Percentiles rank a stretch among this genome's conserved stretches.
Conservation (phyloP, 2,113 vertebrate genomes). For the Apistogramma diplotaenia region DNA sequence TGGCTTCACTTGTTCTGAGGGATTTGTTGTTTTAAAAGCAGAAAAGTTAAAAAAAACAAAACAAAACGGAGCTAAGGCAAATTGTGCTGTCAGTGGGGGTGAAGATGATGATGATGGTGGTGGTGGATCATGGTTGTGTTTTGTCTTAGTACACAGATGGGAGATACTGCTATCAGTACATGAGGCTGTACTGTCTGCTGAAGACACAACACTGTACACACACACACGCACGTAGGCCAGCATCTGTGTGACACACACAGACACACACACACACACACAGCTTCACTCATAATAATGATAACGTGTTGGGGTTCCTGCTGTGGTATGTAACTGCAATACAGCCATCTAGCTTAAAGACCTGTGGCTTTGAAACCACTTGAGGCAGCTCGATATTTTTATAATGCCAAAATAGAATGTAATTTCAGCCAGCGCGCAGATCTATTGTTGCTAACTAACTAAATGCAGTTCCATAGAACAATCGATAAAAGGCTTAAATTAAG, state of each 20-base stretch:
- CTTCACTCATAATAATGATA: background rate
- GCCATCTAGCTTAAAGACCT: background rate
- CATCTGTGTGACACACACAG: background rate
- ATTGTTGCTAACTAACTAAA: conserved; percentile 40
- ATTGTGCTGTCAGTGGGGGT: background rate
- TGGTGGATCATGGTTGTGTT: background rate
- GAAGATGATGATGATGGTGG: background rate
- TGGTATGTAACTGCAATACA: background rate
- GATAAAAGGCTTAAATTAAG: conserved; percentile 36
- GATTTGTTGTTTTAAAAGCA: background rate
- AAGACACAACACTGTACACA: background rate
- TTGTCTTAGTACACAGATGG: background rate
- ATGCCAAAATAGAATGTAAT: conserved; percentile 33
- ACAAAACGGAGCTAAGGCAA: background rate
- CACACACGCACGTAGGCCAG: background rate
- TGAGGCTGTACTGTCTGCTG: background rate
- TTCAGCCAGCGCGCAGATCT: conserved; percentile 8
- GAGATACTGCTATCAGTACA: background rate
- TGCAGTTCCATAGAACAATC: conserved; percentile 27
- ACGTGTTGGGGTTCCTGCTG: conserved; percentile 9
- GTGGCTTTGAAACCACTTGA: conserved; percentile 30
- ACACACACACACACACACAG: background rate
- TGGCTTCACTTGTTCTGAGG: background rate
- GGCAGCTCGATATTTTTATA: conserved; percentile 37
- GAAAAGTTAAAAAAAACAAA: background rate